Percentiles rank a stretch among this genome's conserved stretches.
These are phyloP conservation scores for Nomada fucata DNA, from an alignment of 2,888 invertebrate genomes.

Conservation along the genomic window DNA sequence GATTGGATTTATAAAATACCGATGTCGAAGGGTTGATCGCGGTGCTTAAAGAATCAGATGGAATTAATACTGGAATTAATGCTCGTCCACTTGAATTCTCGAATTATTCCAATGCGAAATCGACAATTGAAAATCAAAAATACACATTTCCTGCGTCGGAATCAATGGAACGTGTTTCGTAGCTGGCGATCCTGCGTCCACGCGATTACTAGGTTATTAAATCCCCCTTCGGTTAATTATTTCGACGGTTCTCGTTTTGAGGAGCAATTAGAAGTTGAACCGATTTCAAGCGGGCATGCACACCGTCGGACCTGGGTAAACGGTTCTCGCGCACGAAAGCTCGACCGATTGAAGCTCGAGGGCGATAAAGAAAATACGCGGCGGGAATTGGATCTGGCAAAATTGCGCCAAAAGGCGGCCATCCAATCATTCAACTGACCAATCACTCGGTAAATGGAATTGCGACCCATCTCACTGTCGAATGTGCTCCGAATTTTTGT, in stretches of 20 bases:
- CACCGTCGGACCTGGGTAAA: slow-evolving; percentile 3
- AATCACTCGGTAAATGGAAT: slow-evolving; percentile 55
- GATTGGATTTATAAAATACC: no score
- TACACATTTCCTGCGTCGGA: not conserved
- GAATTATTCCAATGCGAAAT: no score
- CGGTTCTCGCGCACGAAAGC: slow-evolving; percentile 12
- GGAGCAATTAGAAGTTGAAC: slow-evolving; percentile 38
- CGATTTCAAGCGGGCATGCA: slow-evolving; percentile 20
- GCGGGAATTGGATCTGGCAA: slow-evolving; percentile 28
- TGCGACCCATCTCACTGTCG: slow-evolving; percentile 13
- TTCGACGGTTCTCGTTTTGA: slow-evolving; percentile 22
- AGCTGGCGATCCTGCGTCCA: not conserved
- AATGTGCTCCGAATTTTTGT: slow-evolving; percentile 12
- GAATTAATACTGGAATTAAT: no score
- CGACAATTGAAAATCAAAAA: no score
- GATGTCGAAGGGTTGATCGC: no score
- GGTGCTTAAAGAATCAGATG: no score
- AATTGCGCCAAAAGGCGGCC: slow-evolving; percentile 45
- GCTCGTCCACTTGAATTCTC: no score
- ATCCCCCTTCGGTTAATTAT: slow-evolving; percentile 24
- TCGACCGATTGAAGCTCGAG: slow-evolving; percentile 20
- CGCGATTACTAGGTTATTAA: slow-evolving; percentile 24
- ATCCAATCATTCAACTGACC: slow-evolving; percentile 51
- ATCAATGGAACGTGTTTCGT: slow-evolving; percentile 5
- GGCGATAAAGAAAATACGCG: slow-evolving; percentile 39